These are phyloP conservation scores for Thinocorus orbignyianus DNA, from an alignment of 2,113 vertebrate species.

Conservation along the genomic window DNA sequence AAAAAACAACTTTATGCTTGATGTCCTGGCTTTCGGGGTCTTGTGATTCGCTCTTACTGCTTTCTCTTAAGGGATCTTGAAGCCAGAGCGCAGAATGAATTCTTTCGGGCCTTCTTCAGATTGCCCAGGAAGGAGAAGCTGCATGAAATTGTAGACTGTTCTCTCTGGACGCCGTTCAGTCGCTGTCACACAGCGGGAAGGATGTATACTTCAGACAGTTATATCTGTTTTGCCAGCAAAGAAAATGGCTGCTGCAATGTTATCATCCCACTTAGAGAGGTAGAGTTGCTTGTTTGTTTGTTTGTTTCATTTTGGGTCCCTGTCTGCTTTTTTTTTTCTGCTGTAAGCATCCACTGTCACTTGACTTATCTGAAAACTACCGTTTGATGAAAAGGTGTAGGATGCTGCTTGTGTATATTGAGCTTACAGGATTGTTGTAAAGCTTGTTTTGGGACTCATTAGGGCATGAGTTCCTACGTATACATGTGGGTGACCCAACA, in stretches of 20 bases:
- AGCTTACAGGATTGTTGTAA: background rate
- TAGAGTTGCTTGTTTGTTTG: conserved; percentile 38
- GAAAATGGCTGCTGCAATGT: conserved; percentile 87
- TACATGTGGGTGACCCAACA: background rate
- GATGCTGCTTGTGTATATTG: background rate
- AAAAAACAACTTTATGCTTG: background rate
- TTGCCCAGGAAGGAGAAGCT: conserved; percentile 86
- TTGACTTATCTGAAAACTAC: background rate
- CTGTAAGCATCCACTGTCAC: background rate
- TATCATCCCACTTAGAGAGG: conserved; percentile 91
- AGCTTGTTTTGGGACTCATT: background rate
- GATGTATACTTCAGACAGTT: conserved; percentile 88
- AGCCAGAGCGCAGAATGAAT: conserved; percentile 88
- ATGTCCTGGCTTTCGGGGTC: background rate
- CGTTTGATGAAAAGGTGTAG: background rate
- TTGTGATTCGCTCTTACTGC: background rate
- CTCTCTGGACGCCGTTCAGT: conserved; percentile 91
- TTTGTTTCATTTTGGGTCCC: background rate
- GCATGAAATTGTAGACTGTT: conserved; percentile 81
- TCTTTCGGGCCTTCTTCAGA: conserved; percentile 91
- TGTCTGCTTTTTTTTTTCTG: background rate
- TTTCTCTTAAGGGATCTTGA: conserved; percentile 84
- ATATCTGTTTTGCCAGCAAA: conserved; percentile 91
- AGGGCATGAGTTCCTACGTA: background rate
- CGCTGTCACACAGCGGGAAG: conserved; percentile 89